Percentiles rank a stretch among this genome's conserved stretches.
Evolutionary conservation across 2,797 vertebrate species (phyloP).

Genomic region (Urophycis tenuis): DNA sequence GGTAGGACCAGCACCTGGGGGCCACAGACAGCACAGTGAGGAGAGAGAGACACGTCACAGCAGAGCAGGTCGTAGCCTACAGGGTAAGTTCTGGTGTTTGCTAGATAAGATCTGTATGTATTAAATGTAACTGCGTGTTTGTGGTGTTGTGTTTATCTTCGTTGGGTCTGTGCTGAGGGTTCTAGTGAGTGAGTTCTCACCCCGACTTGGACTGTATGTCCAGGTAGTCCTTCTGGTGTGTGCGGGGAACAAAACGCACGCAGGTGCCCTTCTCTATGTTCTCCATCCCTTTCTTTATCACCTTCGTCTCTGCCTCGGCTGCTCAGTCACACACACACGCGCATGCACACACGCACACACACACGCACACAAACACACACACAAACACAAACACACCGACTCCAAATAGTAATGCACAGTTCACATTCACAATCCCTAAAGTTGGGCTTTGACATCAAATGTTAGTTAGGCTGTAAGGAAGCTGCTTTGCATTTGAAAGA

Average conservation of each 20-base stretch:
- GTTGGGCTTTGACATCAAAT: background rate
- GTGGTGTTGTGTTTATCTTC: background rate
- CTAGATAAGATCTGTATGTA: no score
- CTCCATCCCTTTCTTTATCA: constrained; percentile 68
- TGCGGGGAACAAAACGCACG: constrained; percentile 68
- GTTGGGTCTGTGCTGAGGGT: background rate
- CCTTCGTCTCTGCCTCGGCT: constrained; percentile 60
- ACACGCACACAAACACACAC: background rate
- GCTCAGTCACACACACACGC: constrained; percentile 10
- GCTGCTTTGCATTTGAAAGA: background rate
- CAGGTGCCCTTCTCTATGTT: constrained; percentile 68
- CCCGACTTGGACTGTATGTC: constrained; percentile 72
- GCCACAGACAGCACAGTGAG: constrained; percentile 12
- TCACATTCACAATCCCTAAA: background rate
- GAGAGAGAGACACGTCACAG: background rate
- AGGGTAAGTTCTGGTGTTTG: background rate
- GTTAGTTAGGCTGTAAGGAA: background rate
- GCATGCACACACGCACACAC: background rate
- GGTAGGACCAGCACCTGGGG: constrained; percentile 75
- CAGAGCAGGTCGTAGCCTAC: background rate
- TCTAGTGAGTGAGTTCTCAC: constrained; percentile 46
- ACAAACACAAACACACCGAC: background rate
- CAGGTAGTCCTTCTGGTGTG: constrained; percentile 70
- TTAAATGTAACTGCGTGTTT: no score
- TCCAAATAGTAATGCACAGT: background rate